Evolutionary conservation across 1,140 invertebrate genomes (phyloP).

Genomic region (Brachionus plicatilis): DNA sequence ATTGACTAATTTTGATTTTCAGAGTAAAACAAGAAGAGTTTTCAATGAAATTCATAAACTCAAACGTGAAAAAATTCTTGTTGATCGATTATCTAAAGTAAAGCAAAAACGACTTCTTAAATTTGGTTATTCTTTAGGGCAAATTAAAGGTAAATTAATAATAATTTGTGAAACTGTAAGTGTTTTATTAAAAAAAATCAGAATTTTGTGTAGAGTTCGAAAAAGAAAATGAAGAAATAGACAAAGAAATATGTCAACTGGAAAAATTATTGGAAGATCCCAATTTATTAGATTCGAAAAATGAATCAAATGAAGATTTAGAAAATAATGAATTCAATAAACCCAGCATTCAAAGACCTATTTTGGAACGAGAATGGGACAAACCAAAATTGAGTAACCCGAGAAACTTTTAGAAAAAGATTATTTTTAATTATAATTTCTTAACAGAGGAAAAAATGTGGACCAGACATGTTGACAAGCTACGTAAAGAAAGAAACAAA

Average conservation of each 20-base stretch:
- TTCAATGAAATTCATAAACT: conserved; percentile 25
- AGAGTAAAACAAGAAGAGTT: conserved; percentile 28
- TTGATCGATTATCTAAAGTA: conserved; percentile 16
- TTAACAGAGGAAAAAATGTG: conserved; percentile 29
- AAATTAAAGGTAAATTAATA: conserved; percentile 22
- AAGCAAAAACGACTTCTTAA: conserved; percentile 26
- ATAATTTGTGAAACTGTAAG: background rate
- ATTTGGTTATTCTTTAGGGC: background rate
- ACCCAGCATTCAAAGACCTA: background rate
- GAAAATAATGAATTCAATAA: background rate
- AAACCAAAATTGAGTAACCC: conserved; percentile 32
- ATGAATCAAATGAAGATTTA: background rate
- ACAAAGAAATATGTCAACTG: background rate
- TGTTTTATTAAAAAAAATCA: background rate
- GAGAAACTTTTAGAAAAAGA: background rate
- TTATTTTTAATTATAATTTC: background rate
- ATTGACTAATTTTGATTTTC: background rate
- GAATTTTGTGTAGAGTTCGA: conserved; percentile 4
- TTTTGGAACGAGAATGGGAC: conserved; percentile 39
- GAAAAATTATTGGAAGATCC: background rate
- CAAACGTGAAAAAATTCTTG: conserved; percentile 6
- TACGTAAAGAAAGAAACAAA: conserved; percentile 11
- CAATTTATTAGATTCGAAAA: background rate
- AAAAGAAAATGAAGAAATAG: conserved; percentile 13
- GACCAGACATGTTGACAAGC: conserved; percentile 28